Conservation (phyloP, 2,797 vertebrate genomes). For the Cryptoprocta ferox region DNA sequence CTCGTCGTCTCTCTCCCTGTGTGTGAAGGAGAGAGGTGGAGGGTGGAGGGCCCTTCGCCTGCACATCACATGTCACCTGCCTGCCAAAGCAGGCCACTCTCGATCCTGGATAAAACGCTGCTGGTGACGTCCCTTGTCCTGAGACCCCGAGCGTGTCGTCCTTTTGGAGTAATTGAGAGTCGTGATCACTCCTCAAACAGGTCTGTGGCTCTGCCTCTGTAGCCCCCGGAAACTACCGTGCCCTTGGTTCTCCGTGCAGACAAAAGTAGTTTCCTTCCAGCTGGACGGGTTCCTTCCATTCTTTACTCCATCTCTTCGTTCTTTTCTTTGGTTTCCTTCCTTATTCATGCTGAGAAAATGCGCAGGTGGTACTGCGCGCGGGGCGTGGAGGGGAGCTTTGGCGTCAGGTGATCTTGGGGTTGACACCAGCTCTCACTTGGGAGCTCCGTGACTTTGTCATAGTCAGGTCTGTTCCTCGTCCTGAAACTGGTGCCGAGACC, state of each 20-base stretch:
- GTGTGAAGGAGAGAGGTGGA: neutral
- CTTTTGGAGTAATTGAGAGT: neutral
- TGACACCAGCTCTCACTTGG: neutral
- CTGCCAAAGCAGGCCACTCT: neutral
- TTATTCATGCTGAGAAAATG: neutral
- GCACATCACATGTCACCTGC: neutral
- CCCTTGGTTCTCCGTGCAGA: neutral
- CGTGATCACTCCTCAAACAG: neutral
- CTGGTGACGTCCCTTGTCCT: neutral
- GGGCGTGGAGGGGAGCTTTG: neutral
- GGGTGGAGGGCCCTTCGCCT: neutral
- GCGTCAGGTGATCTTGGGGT: neutral
- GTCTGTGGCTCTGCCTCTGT: neutral
- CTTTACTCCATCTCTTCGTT: neutral
- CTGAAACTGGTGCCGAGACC: neutral
- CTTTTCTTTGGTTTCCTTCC: neutral
- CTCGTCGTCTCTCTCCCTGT: too few species aligned
- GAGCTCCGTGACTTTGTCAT: neutral
- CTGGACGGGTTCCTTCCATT: neutral
- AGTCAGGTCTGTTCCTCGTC: neutral
- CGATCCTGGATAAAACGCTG: neutral
- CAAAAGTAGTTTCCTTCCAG: neutral
- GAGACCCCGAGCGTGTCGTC: neutral
- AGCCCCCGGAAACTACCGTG: neutral
- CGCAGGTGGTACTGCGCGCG: rapidly evolving